A percentile compares a stretch with the other conserved stretches of the same genome.
These are phyloP conservation scores for Bruchidius siliquastri DNA, from an alignment of 2,888 invertebrate genomes.

Conservation along the genomic window DNA sequence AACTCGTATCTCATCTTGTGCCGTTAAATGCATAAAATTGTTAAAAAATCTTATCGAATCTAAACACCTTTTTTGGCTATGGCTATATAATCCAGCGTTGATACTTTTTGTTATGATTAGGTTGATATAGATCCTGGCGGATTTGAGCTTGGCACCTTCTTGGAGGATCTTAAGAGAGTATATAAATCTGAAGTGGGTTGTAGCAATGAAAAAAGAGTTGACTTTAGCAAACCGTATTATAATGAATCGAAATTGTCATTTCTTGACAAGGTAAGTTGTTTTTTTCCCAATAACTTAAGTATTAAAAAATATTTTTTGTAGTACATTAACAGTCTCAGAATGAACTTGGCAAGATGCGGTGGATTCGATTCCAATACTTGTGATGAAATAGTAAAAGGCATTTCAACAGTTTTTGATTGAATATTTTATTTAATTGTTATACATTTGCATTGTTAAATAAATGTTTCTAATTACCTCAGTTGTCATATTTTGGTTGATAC, in stretches of 20 bases:
- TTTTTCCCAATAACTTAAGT: background rate
- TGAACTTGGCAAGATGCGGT: constrained; percentile 49
- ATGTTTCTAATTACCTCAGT: background rate
- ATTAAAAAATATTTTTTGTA: constrained; percentile 34
- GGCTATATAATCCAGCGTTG: background rate
- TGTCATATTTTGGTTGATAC: background rate
- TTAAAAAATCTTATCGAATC: background rate
- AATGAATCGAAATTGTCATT: constrained; percentile 52
- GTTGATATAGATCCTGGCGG: constrained; percentile 27
- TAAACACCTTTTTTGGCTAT: background rate
- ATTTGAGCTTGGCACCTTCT: constrained; percentile 41
- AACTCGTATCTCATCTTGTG: no score
- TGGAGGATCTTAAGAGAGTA: constrained; percentile 44
- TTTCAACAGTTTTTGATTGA: constrained; percentile 10
- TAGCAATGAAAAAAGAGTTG: constrained; percentile 37
- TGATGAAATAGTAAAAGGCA: constrained; percentile 37
- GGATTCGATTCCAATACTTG: constrained; percentile 38
- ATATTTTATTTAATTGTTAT: background rate
- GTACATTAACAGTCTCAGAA: constrained; percentile 54
- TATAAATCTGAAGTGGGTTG: constrained; percentile 28
- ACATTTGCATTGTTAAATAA: background rate
- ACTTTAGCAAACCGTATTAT: constrained; percentile 49
- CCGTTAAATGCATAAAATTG: no score
- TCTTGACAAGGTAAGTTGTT: constrained; percentile 51
- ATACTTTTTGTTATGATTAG: background rate